Evolutionary conservation across 53 echinoderm and acorn worm species (phyloP).

Genomic region (Echinometra lucunter): DNA sequence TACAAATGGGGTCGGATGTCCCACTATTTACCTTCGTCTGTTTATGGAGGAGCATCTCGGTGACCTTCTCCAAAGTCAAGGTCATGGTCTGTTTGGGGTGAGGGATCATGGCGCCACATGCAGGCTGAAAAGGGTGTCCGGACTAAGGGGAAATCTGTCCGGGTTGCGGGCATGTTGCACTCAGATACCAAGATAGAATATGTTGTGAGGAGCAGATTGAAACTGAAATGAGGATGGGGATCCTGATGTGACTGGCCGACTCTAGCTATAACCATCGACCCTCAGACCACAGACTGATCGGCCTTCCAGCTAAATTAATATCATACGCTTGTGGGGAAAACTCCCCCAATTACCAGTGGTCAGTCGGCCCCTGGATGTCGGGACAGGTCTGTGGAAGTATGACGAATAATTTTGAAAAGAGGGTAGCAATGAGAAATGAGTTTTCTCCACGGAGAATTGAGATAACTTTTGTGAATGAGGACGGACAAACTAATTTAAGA

Average conservation of each 20-base stretch:
- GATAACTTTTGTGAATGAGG: not conserved
- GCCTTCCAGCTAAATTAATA: too few species aligned
- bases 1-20: conserved; percentile 52
- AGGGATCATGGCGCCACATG: conserved; percentile 34
- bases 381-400: too few species aligned
- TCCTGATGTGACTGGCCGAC: too few species aligned
- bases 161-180: not conserved
- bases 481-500: not conserved
- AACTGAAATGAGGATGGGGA: too few species aligned
- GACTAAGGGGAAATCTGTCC: not conserved
- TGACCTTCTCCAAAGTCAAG: conserved; percentile 65
- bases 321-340: too few species aligned
- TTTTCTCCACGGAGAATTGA: not conserved
- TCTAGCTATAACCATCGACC: too few species aligned
- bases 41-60: conserved; percentile 55
- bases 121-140: not conserved
- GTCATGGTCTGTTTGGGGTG: conserved; percentile 47
- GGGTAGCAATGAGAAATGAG: too few species aligned
- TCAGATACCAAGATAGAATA: not conserved
- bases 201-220: too few species aligned
- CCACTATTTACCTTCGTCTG: conserved; percentile 27
- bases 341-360: too few species aligned
- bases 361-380: too few species aligned
- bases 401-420: not conserved
- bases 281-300: too few species aligned